Evolutionary conservation across 2,888 invertebrate genomes (phyloP).

Genomic region (Chesias legatella): DNA sequence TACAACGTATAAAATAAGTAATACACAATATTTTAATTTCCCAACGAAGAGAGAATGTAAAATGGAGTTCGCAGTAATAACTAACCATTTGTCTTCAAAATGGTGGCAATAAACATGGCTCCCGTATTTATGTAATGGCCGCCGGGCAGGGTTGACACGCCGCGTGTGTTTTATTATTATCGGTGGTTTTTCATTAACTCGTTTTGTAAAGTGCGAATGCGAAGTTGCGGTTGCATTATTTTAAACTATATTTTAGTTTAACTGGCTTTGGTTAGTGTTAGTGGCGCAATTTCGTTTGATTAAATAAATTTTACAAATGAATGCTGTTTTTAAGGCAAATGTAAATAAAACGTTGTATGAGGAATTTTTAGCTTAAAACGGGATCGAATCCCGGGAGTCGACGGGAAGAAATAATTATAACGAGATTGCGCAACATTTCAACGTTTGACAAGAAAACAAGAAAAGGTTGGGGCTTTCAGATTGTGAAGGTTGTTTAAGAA

Average conservation of each 20-base stretch:
- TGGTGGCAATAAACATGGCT: conserved; percentile 79
- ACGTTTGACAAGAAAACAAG: no score
- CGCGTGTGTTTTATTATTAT: conserved; percentile 72
- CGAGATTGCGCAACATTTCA: no score
- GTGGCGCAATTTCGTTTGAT: conserved; percentile 26
- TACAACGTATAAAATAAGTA: conserved; percentile 67
- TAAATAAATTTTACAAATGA: conserved; percentile 15
- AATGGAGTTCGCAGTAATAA: conserved; percentile 77
- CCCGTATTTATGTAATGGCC: conserved; percentile 79
- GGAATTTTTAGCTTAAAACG: no score
- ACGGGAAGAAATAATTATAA: no score
- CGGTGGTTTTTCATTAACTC: conserved; percentile 72
- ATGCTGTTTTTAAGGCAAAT: conserved; percentile 17
- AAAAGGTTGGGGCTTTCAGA: no score
- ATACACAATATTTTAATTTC: conserved; percentile 79
- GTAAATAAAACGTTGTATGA: conserved; percentile 8
- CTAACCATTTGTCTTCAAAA: conserved; percentile 81
- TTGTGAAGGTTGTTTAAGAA: no score
- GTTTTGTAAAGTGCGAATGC: conserved; percentile 40
- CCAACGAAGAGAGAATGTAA: conserved; percentile 73
- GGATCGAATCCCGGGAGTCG: no score
- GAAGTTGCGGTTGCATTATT: conserved; percentile 27
- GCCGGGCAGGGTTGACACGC: conserved; percentile 67
- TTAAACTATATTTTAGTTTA: conserved; percentile 30
- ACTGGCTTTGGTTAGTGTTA: conserved; percentile 26